These are phyloP conservation scores for Ophraella communa DNA, from an alignment of 2,888 invertebrate species.

Conservation along the genomic window DNA sequence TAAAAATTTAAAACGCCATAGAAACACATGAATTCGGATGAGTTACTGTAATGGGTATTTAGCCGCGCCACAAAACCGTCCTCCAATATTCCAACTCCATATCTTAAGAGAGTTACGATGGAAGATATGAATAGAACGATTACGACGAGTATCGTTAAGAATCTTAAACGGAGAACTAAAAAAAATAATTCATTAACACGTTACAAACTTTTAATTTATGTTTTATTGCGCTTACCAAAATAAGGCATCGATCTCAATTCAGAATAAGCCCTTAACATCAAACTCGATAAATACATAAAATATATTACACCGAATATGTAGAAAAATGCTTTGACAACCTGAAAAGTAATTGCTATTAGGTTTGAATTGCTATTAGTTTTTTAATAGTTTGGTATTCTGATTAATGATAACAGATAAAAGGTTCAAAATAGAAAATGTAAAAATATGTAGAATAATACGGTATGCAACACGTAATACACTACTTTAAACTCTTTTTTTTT, in stretches of 20 bases:
- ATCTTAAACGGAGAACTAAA: slow-evolving; percentile 89
- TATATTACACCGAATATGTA: slow-evolving; percentile 85
- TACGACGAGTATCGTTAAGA: slow-evolving; percentile 84
- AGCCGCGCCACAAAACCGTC: slow-evolving; percentile 93
- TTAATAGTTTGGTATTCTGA: too few species aligned
- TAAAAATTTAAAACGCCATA: slow-evolving; percentile 95
- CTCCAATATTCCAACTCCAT: slow-evolving; percentile 88
- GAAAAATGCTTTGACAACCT: slow-evolving; percentile 92
- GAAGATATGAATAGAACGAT: slow-evolving; percentile 79
- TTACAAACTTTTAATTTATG: neutral
- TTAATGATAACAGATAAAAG: too few species aligned
- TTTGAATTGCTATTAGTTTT: neutral
- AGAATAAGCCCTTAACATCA: slow-evolving; percentile 89
- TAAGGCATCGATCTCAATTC: slow-evolving; percentile 97
- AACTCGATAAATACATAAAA: slow-evolving; percentile 80
- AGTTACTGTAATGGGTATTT: slow-evolving; percentile 86
- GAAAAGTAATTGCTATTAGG: slow-evolving; percentile 51
- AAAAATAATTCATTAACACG: slow-evolving; percentile 37
- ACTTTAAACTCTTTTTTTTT: too few species aligned
- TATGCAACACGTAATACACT: too few species aligned
- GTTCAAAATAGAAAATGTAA: too few species aligned
- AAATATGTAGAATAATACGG: too few species aligned
- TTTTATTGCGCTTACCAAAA: slow-evolving; percentile 76
- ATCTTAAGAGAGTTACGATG: slow-evolving; percentile 79
- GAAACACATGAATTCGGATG: slow-evolving; percentile 94